phyloP scores from a whole-genome alignment of 2,113 vertebrate genomes.

The Dicerorhinus sumatrensis region DNA sequence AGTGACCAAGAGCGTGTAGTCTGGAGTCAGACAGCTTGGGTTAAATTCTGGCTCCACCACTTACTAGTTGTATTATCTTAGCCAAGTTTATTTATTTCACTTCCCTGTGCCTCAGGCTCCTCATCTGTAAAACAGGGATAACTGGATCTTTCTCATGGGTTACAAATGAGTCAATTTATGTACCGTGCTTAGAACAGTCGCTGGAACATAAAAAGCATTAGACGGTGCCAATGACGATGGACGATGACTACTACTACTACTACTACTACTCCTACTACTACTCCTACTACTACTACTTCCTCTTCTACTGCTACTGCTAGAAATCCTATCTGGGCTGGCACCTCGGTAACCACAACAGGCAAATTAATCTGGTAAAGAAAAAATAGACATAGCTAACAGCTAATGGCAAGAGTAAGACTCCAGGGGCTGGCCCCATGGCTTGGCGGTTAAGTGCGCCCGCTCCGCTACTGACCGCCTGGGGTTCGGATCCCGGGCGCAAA shows the following conservation, averaged over 20 bases:
- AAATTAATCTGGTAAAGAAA: slow-evolving; percentile 42
- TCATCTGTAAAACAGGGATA: slow-evolving; percentile 13
- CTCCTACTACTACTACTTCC: neutral
- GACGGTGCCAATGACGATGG: neutral
- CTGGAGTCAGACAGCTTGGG: neutral
- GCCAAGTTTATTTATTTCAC: neutral
- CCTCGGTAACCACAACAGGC: neutral
- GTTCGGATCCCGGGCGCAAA: too few species aligned
- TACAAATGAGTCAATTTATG: slow-evolving; percentile 30
- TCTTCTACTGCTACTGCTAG: neutral
- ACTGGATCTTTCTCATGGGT: neutral
- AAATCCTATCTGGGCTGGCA: neutral
- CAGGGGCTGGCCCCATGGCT: neutral
- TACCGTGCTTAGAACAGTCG: neutral
- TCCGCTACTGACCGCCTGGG: too few species aligned
- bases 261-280: neutral
- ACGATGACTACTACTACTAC: neutral
- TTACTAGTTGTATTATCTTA: neutral
- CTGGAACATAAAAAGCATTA: neutral
- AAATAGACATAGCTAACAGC: neutral
- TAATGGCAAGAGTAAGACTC: neutral
- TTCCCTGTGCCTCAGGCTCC: neutral
- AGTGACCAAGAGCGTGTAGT: neutral
- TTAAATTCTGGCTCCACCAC: neutral
- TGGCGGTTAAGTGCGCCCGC: too few species aligned